Evolutionary conservation across 2,113 vertebrate genomes (phyloP).

Genomic region (Tenebrosternarchus preto): DNA sequence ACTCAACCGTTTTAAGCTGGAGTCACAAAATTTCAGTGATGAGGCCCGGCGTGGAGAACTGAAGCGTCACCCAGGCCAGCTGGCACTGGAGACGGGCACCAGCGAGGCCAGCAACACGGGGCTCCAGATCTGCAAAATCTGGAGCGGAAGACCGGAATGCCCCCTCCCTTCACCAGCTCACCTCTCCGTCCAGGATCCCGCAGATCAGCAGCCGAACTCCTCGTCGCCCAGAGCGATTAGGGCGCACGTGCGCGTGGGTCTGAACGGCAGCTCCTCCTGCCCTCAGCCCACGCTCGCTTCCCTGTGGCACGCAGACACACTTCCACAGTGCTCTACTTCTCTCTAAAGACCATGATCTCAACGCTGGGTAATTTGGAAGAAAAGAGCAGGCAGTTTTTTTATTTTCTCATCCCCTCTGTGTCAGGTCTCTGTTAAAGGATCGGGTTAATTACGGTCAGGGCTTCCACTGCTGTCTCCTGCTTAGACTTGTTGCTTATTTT

Average conservation of each 20-base stretch:
- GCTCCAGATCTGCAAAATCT: not conserved
- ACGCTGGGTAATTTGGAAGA: constrained; percentile 50
- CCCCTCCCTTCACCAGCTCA: not conserved
- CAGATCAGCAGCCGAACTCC: not conserved
- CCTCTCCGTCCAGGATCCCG: not conserved
- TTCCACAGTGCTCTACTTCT: constrained; percentile 17
- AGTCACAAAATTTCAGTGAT: too few relatives aligned
- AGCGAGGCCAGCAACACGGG: too few relatives aligned
- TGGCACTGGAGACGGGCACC: too few relatives aligned
- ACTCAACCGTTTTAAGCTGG: too few relatives aligned
- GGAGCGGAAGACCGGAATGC: not conserved
- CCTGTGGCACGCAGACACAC: constrained; percentile 1
- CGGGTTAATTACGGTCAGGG: constrained; percentile 47
- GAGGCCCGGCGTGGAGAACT: too few relatives aligned
- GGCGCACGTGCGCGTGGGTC: not conserved
- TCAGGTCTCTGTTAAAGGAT: constrained; percentile 48
- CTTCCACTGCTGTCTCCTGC: constrained; percentile 34
- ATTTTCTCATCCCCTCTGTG: not conserved
- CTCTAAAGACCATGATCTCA: constrained; percentile 32
- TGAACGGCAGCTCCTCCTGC: not conserved
- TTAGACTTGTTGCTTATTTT: constrained; percentile 55
- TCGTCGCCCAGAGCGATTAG: not conserved
- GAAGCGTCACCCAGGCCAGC: too few relatives aligned
- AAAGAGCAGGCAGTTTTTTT: constrained; percentile 39
- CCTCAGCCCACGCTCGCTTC: constrained; percentile 15